These are phyloP conservation scores for Myzus persicae DNA, from an alignment of 1,140 invertebrate species.

Conservation along the genomic window DNA sequence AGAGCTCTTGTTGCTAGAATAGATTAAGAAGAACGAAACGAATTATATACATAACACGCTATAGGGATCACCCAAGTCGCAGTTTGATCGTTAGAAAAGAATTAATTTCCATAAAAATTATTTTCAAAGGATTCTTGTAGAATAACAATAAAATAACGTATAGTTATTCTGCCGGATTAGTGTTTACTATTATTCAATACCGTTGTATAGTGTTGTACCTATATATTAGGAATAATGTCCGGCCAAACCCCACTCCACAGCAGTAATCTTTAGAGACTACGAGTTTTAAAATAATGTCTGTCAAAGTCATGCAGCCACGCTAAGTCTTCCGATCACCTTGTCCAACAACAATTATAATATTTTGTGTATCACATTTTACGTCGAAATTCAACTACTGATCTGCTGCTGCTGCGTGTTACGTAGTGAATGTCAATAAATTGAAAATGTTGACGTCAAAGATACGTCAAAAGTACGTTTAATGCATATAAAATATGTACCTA, in stretches of 20 bases:
- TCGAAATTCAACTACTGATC: neutral
- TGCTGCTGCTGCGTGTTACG: neutral
- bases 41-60: neutral
- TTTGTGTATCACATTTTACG: neutral
- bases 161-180: neutral
- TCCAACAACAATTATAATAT: neutral
- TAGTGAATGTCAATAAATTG: neutral
- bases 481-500: neutral
- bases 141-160: neutral
- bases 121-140: neutral
- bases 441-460: conserved; percentile 1
- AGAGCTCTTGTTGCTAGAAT: neutral
- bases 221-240: neutral
- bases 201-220: neutral
- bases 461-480: neutral
- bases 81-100: neutral
- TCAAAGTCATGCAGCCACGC: neutral
- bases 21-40: neutral
- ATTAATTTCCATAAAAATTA: neutral
- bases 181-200: neutral
- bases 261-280: neutral
- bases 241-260: neutral
- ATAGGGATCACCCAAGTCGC: conserved; percentile 12
- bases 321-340: neutral
- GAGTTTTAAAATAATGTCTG: neutral